Base-by-base conservation (phyloP, 1,140 invertebrate species). In the Diachasma alloeum region DNA sequence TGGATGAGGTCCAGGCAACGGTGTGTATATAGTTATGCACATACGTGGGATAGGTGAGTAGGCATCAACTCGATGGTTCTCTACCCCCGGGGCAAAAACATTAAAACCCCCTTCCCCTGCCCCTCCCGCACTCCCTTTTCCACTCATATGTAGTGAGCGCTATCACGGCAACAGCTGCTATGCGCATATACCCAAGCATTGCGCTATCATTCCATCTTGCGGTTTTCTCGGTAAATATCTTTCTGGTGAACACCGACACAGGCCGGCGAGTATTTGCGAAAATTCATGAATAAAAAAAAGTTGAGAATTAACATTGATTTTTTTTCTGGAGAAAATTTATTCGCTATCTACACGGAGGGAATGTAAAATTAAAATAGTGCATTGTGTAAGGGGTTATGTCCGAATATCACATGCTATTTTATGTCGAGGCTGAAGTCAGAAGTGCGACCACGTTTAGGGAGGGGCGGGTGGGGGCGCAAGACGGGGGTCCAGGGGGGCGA, bases 81-180 rank as follows among this genome's bases (percentile, higher is more conserved):
- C 37, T 67, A 26, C 56, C 72, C 63, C 11, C 59, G 22, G 63
- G 72, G 72, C 59, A 44, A 63, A 53, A 74, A 67, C 72, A 74
- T 74, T 74, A 74, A 74, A 74, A 11, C 42, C 56, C 31, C 42
- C 72, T 19, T 70, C 17, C 69, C 46, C 11, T 42, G 31, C 31
- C 67, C 22, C 19, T 42, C 39, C n/a, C 36, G 17, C 67, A 17
- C 19, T 68, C 68, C 31, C 72, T 67, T 72, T 75, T 74, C 70
- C 56, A 75, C 72, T 74, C 71, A 66, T 71, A 66, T 53, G 72
- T 37, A 69, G 1, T 44, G 76, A 48, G 48, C 74, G 44, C 77
- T 78, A 77, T 81, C 75, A 77, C 74, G 79, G 74, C 63, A 80
- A 80, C 79, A 80, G 79, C 79, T 80, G 79, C 75, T 75, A 79